Evolutionary conservation across 2,888 invertebrate genomes (phyloP), one percentile per base, ranked within the genome.

Genomic region (Pilophorus perplexus): DNA sequence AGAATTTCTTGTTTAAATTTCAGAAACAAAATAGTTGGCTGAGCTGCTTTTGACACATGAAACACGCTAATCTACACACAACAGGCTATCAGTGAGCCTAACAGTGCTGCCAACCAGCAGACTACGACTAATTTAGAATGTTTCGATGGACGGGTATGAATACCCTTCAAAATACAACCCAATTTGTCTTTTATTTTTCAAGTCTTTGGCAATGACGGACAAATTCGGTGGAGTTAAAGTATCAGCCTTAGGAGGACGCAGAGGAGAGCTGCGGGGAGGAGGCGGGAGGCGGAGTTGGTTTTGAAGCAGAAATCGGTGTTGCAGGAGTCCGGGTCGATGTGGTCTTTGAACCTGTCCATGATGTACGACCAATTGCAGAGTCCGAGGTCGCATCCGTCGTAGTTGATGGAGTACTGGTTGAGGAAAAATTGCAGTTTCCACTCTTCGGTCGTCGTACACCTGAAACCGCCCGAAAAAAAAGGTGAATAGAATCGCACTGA

Each of bases 291-390:
- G 20, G 64, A 64, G 28, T 37, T 64, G 18, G 50, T 27, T 23
- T 16, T 40, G 20, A 37, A 3, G 37, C 68, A 68, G 12, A 68
- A 59, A n/a, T 55, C 66, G 10, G 16, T 16, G 40, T 68, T 68
- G 54, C 68, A 68, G 14, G 38, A 28, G 12, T 66, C 46, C 6
- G 44, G 46, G 54, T 68, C 78, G 2, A 81, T 80, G 1, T 83
- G 74, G 0, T 79, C 76, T 2, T 80, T 79, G 69, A 84, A 84
- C 67, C 81, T 82, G 14, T 80, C 79, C 73, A 85, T 82, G 5
- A 91, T 79, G 20, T 82, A 81, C 0, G 83, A 81, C 88, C 89
- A 89, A 71, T 85, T 84, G 77, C 91, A 91, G 0, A 90, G 82
- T 0, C 90, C 90, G 0, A 87, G 88, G 6, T 84, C 80, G 74